Base-by-base conservation (phyloP, 64 coral and sea anemone species). In the Porites lutea region DNA sequence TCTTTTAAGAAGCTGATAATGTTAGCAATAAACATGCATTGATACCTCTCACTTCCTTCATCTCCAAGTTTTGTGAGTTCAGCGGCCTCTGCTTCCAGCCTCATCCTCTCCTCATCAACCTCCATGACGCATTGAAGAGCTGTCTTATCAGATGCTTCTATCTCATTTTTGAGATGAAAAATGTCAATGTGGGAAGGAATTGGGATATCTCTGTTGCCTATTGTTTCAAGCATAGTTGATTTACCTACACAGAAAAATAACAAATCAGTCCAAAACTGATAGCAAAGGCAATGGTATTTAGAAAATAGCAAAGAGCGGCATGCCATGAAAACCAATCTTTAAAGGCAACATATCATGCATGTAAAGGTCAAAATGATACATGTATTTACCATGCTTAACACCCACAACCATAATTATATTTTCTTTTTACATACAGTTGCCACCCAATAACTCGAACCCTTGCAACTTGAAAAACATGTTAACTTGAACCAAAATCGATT, bases 91-190 rank as follows among this genome's bases (percentile, higher is more conserved):
- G 79, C 61, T 76, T 99, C 97, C 7, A 99, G 91, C 52, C 94
- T 65, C 44, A 79, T 46, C 65, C 97, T 74, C 52, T 99, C 97
- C 69, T 99, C 92, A 82, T 99, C 94, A 82, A 99, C 97, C 50
- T 99, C 97, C 92, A 99, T 95, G 16, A 99, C 97, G 75, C 94
- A 93, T 7, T 99, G 71, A 12, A 99, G 76, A 27, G 97, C 91
- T 65, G 97, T 99, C 61, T 99, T 99, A 59, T 99, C 97, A 76
- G 91, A 86, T 7, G 97, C 91, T 60, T 84, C 91, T 66, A 99
- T 99, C 85, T 99, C 97, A 93, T 89, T 95, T 44, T 88, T 92
- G 49, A 99, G 88, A 86, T 99, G 97, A 92, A 96, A 99, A 45
- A 99, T 99, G 68, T 99, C 97, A 89, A 99, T 93, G 45, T 96